phyloP scores from a whole-genome alignment of 2,797 vertebrate species.

The Pelochelys cantorii region DNA sequence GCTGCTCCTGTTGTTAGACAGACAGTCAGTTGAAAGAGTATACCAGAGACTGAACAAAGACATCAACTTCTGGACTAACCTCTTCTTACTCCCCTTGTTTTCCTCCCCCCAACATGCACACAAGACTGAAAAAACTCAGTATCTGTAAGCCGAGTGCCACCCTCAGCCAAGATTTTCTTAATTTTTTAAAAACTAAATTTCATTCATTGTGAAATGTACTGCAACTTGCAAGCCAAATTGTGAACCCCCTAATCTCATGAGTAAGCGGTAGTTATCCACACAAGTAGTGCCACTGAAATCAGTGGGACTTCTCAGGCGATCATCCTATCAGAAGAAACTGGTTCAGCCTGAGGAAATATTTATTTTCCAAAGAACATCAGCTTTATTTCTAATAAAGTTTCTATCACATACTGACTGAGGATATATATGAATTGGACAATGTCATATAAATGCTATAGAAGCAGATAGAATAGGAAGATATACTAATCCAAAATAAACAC shows the following conservation, averaged over 20 bases:
- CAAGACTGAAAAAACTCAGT: accelerated
- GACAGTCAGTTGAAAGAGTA: background rate
- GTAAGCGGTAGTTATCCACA: background rate
- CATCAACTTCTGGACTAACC: background rate
- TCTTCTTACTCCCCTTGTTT: background rate
- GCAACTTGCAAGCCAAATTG: background rate
- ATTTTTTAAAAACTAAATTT: background rate
- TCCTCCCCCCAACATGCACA: background rate
- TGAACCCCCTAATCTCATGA: background rate
- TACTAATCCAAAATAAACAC: background rate
- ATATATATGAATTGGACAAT: background rate
- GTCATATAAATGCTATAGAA: background rate
- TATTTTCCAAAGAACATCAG: no score
- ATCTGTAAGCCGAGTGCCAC: accelerated
- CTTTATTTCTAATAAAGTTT: background rate
- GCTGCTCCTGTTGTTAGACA: background rate
- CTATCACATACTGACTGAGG: background rate
- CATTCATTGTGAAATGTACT: background rate
- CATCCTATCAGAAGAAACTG: background rate
- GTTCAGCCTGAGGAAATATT: background rate
- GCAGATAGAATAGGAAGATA: background rate
- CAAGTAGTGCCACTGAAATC: background rate
- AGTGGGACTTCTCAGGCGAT: background rate
- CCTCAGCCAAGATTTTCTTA: background rate
- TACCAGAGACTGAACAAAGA: background rate